Percentiles rank a stretch among this genome's conserved stretches.
Evolutionary conservation across 2,797 vertebrate genomes (phyloP).

Genomic region (Ctenopoma kingsleyae): DNA sequence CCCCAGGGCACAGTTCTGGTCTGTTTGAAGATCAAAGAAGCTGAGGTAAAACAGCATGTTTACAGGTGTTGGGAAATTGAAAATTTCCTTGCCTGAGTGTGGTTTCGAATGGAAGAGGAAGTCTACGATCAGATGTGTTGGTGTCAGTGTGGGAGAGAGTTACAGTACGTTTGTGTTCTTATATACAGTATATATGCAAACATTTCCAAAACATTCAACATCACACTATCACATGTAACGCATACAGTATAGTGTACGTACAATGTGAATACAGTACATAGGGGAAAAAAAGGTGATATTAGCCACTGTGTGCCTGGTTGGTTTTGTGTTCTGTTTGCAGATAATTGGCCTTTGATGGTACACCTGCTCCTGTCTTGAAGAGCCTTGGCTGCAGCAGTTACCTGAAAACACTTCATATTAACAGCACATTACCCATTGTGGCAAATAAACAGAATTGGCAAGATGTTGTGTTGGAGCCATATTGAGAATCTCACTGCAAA

Average conservation of each 20-base stretch:
- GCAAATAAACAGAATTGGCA: slow-evolving; percentile 50
- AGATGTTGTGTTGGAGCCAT: slow-evolving; percentile 48
- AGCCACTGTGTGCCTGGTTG: slow-evolving; percentile 16
- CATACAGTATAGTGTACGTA: neutral
- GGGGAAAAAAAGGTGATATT: neutral
- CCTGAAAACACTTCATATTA: slow-evolving; percentile 45
- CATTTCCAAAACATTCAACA: neutral
- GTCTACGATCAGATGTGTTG: slow-evolving; percentile 34
- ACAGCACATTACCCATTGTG: slow-evolving; percentile 50
- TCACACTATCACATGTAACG: neutral
- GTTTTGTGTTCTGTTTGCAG: slow-evolving; percentile 38
- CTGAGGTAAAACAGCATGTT: slow-evolving; percentile 81
- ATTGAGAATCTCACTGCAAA: slow-evolving; percentile 57
- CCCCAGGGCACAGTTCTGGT: slow-evolving; percentile 74
- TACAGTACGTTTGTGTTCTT: slow-evolving; percentile 1
- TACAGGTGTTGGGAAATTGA: slow-evolving; percentile 85
- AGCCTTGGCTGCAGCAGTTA: slow-evolving; percentile 42
- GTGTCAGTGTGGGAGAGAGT: slow-evolving; percentile 4
- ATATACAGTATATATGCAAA: neutral
- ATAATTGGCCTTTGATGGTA: slow-evolving; percentile 51
- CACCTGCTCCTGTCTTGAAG: slow-evolving; percentile 57
- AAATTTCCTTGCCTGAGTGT: slow-evolving; percentile 78
- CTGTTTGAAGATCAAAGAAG: slow-evolving; percentile 85
- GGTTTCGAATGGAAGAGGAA: slow-evolving; percentile 59
- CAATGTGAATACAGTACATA: neutral